Conservation (phyloP, 2,797 vertebrate species). For the Enteromius paludinosus region DNA sequence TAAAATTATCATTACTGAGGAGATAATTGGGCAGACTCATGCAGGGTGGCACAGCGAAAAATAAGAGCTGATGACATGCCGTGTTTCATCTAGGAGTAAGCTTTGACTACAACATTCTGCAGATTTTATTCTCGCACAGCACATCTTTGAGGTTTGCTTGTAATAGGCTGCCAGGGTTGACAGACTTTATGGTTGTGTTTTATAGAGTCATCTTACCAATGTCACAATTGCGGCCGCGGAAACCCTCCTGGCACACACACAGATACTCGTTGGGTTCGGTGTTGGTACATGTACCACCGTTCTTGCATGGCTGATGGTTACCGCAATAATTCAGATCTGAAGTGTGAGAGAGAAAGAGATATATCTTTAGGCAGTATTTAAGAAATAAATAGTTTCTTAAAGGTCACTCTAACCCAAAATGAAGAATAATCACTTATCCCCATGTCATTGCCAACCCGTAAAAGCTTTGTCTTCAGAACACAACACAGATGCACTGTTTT, state of each 20-base stretch:
- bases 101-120: not conserved
- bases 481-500: no score
- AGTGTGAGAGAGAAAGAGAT: conserved; percentile 1
- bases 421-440: no score
- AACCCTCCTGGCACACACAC: conserved; percentile 83
- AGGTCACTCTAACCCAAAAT: no score
- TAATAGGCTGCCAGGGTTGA: not conserved
- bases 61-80: not conserved
- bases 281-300: conserved; percentile 82
- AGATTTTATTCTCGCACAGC: not conserved
- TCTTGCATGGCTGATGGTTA: conserved; percentile 82
- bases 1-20: not conserved
- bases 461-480: no score
- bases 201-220: conserved; percentile 72
- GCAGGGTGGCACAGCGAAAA: not conserved
- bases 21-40: not conserved
- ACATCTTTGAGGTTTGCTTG: conserved; percentile 4
- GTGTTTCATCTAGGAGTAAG: not conserved
- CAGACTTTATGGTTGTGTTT: conserved; percentile 9
- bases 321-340: conserved; percentile 85
- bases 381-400: not conserved
- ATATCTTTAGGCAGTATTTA: not conserved
- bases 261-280: conserved; percentile 83
- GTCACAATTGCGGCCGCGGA: conserved; percentile 80
- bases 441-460: no score